Percentiles rank a stretch among this genome's conserved stretches.
These are phyloP conservation scores for Gavialis gangeticus DNA, from an alignment of 2,113 vertebrate genomes.

Conservation along the genomic window DNA sequence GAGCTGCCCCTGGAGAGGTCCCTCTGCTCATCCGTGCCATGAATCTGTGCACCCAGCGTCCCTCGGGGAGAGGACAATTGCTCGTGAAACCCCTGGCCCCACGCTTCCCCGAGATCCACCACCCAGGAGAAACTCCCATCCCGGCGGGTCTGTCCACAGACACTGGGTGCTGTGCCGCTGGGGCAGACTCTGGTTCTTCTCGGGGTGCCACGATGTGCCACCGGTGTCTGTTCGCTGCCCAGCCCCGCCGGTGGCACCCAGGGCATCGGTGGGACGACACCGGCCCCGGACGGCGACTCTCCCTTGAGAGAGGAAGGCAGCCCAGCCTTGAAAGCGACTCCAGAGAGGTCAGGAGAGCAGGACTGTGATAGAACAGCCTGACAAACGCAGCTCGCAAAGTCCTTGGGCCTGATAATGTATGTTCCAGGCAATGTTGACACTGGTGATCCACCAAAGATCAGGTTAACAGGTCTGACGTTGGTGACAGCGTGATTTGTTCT, in stretches of 20 bases:
- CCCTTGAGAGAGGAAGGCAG: constrained; percentile 20
- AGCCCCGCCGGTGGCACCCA: background rate
- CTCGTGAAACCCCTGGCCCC: too few species aligned
- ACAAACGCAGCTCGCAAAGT: constrained; percentile 79
- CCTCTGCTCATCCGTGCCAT: too few species aligned
- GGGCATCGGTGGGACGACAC: constrained; percentile 2
- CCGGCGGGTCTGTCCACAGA: background rate
- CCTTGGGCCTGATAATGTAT: constrained; percentile 87
- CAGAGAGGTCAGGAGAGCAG: constrained; percentile 72
- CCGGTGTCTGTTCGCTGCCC: background rate
- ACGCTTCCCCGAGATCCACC: too few species aligned
- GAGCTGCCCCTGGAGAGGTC: too few species aligned
- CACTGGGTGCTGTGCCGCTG: background rate
- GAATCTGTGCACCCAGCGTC: too few species aligned
- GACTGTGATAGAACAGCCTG: constrained; percentile 79
- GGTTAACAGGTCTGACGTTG: constrained; percentile 80
- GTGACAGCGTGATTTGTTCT: constrained; percentile 76
- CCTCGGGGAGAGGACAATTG: background rate
- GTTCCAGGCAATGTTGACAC: constrained; percentile 81
- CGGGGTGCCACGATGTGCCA: accelerated
- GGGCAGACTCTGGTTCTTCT: background rate
- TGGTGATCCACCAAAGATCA: constrained; percentile 77
- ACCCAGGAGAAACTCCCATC: background rate
- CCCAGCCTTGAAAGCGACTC: constrained; percentile 81
- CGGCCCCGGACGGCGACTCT: background rate